Percentiles rank a stretch among this genome's conserved stretches.
phyloP scores from a whole-genome alignment of 2,888 invertebrate genomes.

The Temnothorax ravouxi region DNA sequence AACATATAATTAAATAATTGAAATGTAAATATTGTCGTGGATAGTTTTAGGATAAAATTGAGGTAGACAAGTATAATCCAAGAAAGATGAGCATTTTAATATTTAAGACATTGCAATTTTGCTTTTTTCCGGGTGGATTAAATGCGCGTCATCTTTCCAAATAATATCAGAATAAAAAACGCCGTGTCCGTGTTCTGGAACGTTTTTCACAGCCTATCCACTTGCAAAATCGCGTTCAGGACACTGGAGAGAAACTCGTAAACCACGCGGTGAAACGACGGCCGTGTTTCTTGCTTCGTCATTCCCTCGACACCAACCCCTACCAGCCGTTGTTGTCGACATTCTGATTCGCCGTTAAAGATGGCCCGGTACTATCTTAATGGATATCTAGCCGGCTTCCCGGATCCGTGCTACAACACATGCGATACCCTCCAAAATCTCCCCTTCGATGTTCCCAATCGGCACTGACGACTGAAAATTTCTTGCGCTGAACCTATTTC shows the following conservation, averaged over 20 bases:
- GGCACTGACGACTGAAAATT: constrained; percentile 37
- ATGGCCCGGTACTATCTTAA: constrained; percentile 79
- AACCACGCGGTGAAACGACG: constrained; percentile 74
- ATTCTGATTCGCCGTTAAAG: constrained; percentile 81
- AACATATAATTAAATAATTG: not conserved
- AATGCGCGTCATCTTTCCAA: not conserved
- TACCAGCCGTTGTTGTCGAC: constrained; percentile 70
- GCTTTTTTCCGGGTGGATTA: not conserved
- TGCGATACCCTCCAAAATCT: constrained; percentile 48
- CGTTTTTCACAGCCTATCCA: constrained; percentile 76
- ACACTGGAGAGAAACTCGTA: constrained; percentile 71
- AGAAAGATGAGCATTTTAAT: not conserved
- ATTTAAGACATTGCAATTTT: not conserved
- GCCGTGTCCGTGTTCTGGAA: constrained; percentile 34
- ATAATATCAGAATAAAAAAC: constrained; percentile 26
- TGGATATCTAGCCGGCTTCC: constrained; percentile 79
- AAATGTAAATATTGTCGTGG: not conserved
- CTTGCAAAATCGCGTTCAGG: constrained; percentile 72
- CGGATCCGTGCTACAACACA: constrained; percentile 49
- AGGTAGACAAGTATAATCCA: not conserved
- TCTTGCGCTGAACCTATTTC: not conserved
- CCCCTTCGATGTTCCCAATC: constrained; percentile 47
- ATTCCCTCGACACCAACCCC: constrained; percentile 37
- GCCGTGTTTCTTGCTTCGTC: constrained; percentile 72
- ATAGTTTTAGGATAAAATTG: not conserved